phyloP scores from a whole-genome alignment of 2,888 invertebrate genomes.

The Minunthozetes semirufus region DNA sequence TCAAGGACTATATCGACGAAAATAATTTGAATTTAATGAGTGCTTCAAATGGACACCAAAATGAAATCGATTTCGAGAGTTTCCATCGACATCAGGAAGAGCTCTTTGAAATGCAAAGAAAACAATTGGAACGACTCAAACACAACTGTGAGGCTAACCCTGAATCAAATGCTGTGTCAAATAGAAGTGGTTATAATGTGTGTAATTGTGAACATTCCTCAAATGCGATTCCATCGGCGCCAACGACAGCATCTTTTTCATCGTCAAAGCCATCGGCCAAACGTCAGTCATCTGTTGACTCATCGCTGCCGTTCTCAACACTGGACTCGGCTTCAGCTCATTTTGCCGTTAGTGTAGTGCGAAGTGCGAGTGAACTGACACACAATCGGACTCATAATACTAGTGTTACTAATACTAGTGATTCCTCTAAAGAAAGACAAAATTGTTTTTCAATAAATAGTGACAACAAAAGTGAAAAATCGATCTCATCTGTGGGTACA shows the following conservation, averaged over 20 bases:
- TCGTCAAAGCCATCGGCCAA: not conserved
- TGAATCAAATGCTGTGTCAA: constrained; percentile 44
- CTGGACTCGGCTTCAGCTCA: constrained; percentile 49
- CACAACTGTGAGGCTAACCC: constrained; percentile 43
- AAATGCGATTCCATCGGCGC: not conserved
- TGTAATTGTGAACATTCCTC: constrained; percentile 46
- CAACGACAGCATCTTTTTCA: not conserved
- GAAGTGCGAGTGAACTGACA: constrained; percentile 35
- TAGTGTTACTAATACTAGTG: not conserved
- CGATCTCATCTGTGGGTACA: not conserved
- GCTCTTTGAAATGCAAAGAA: constrained; percentile 49
- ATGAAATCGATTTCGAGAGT: constrained; percentile 47
- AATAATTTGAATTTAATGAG: not conserved
- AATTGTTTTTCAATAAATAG: not conserved
- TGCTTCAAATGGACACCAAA: constrained; percentile 33
- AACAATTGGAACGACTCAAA: constrained; percentile 49
- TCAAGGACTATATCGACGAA: constrained; percentile 27
- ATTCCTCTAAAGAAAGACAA: not conserved
- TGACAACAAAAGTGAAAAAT: not conserved
- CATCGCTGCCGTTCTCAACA: constrained; percentile 43
- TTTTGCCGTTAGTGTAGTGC: constrained; percentile 49
- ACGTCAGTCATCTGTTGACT: not conserved
- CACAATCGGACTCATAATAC: not conserved
- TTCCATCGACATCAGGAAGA: constrained; percentile 49
- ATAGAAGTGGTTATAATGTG: constrained; percentile 30